These are phyloP conservation scores for Pomacea canaliculata DNA, from an alignment of 2,888 invertebrate genomes.

Conservation along the genomic window DNA sequence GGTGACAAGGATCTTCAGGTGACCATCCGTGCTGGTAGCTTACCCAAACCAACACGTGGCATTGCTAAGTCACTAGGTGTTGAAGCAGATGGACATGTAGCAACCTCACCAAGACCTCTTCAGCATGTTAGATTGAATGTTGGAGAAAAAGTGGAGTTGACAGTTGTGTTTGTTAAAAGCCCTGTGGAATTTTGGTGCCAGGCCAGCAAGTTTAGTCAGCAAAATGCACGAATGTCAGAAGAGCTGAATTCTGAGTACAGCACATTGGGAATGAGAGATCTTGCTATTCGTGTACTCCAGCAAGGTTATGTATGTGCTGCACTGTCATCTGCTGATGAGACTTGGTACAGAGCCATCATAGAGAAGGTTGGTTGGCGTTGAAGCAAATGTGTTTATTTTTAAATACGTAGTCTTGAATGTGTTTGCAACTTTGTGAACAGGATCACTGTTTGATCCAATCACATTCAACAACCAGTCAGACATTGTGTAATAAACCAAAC, in stretches of 20 bases:
- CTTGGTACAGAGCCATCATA: slow-evolving; percentile 57
- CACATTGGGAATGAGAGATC: slow-evolving; percentile 4
- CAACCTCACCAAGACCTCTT: background rate
- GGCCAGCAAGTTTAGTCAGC: slow-evolving; percentile 10
- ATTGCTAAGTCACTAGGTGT: slow-evolving; percentile 3
- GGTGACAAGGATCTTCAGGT: background rate
- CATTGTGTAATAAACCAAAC: too few relatives aligned
- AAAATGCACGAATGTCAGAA: slow-evolving; percentile 17
- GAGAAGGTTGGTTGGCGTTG: slow-evolving; percentile 10
- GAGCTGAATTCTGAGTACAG: slow-evolving; percentile 18
- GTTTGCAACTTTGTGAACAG: background rate
- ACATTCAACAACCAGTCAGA: too few relatives aligned
- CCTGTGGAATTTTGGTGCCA: slow-evolving; percentile 35
- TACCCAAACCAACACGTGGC: slow-evolving; percentile 8
- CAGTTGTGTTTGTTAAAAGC: slow-evolving; percentile 26
- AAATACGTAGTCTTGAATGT: background rate
- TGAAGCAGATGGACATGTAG: background rate
- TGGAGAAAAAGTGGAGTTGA: slow-evolving; percentile 28
- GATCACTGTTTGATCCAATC: too few relatives aligned
- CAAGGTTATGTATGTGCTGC: slow-evolving; percentile 57
- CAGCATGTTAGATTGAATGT: background rate
- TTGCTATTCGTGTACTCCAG: slow-evolving; percentile 16
- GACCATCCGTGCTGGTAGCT: background rate
- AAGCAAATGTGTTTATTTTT: background rate
- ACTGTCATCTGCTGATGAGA: slow-evolving; percentile 49